A percentile compares a stretch with the other conserved stretches of the same genome.
phyloP scores from a whole-genome alignment of 2,888 invertebrate species.

The Agrotis exclamationis region DNA sequence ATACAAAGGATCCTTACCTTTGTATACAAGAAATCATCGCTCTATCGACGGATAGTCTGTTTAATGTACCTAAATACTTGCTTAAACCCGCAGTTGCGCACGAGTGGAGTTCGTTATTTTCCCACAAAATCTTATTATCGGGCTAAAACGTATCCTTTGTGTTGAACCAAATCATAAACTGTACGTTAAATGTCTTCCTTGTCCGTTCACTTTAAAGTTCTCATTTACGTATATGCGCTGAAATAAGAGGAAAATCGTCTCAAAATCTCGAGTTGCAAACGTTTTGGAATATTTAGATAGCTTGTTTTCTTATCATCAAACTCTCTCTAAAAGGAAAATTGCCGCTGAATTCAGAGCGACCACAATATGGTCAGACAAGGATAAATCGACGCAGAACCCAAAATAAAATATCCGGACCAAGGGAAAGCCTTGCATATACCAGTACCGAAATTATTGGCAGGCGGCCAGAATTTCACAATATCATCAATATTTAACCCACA shows the following conservation, averaged over 20 bases:
- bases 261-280: background rate
- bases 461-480: conserved; percentile 34
- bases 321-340: background rate
- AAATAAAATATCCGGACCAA: conserved; percentile 40
- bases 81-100: too few relatives aligned
- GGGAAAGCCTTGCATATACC: conserved; percentile 28
- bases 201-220: too few relatives aligned
- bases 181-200: too few relatives aligned
- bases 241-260: background rate
- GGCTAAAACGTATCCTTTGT: too few relatives aligned
- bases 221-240: too few relatives aligned
- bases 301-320: background rate
- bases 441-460: conserved; percentile 32
- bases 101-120: too few relatives aligned
- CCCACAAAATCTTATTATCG: too few relatives aligned
- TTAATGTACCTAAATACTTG: background rate
- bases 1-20: too few relatives aligned
- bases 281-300: background rate
- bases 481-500: conserved; percentile 48
- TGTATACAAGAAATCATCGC: too few relatives aligned
- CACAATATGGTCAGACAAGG: conserved; percentile 9
- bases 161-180: too few relatives aligned
- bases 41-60: too few relatives aligned
- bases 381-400: conserved; percentile 11
- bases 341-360: too few relatives aligned